Evolutionary conservation across 1,140 invertebrate species (phyloP), one percentile per base, ranked within the genome.

Genomic region (Aphelenchoides besseyi): DNA sequence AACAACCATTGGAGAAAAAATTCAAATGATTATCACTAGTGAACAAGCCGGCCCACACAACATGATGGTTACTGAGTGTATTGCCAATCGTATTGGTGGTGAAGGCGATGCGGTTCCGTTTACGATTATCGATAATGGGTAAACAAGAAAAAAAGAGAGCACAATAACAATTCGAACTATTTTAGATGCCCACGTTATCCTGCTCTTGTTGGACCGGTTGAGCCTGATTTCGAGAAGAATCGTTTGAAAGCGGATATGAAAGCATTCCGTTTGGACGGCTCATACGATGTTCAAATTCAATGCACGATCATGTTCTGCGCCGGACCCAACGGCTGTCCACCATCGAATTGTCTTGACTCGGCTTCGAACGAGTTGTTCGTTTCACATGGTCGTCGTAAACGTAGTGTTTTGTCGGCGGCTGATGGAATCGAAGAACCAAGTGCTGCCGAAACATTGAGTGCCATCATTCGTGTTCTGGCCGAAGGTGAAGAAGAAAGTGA

Each of bases 271-370:
- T 69, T 83, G 23, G 82, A 83, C 68, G 82, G 82, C 16, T 83
- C 82, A 26, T 83, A 83, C 59, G 82, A 83, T 67, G 75, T 83
- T 2, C 82, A 83, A 67, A 83, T 83, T 57, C 68, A 78, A 52
- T 83, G 82, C 72, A 77, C 79, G n/a, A 68, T 83, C 8, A 83
- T 83, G 82, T 83, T 83, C 78, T 83, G 82, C 67, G 82, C 82
- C 32, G 82, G 82, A 70, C 83, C 82, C 3, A 85, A 83, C 54
- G 82, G 82, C 37, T 83, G 82, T 64, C 83, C 82, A 29, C 80
- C 84, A 57, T 76, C 74, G 28, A 83, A 84, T 70, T 83, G 82
- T 29, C 75, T 83, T 18, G 83, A 83, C 70, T 83, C 81, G 28
- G 83, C 81, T 59, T 84, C 78, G 57, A 83, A 83, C 53, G 81